Conservation (phyloP, 1,140 invertebrate genomes). For the Wiebesia pumilae region DNA sequence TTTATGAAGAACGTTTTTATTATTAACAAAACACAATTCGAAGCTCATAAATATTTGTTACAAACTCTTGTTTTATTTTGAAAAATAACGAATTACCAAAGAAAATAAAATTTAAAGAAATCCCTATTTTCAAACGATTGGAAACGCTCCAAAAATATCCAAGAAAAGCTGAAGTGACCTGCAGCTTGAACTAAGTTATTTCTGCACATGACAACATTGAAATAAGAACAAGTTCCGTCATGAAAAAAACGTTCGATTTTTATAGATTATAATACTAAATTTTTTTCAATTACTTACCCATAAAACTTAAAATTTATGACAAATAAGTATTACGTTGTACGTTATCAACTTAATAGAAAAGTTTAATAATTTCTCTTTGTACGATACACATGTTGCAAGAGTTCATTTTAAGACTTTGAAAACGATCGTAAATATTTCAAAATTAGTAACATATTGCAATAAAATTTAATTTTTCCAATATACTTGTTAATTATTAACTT, state of each 20-base stretch:
- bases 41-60: not conserved
- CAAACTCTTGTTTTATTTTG: not conserved
- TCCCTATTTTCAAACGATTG: constrained; percentile 8
- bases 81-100: not conserved
- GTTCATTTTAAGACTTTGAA: not conserved
- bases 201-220: not conserved
- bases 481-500: not conserved
- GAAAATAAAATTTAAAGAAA: constrained; percentile 18
- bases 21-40: not conserved
- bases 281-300: not conserved
- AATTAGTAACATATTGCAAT: not conserved
- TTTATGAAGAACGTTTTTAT: too few species aligned
- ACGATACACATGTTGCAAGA: not conserved
- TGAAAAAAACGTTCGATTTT: not conserved
- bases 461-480: not conserved
- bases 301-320: not conserved
- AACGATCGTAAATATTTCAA: not conserved
- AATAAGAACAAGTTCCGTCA: constrained; percentile 4
- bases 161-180: not conserved
- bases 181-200: constrained; percentile 28
- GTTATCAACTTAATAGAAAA: too few species aligned
- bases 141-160: constrained; percentile 10
- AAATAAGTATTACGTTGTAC: not conserved
- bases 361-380: not conserved
- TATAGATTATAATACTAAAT: not conserved